Conservation (phyloP, 2,113 vertebrate species). For the Hypomesus transpacificus region DNA sequence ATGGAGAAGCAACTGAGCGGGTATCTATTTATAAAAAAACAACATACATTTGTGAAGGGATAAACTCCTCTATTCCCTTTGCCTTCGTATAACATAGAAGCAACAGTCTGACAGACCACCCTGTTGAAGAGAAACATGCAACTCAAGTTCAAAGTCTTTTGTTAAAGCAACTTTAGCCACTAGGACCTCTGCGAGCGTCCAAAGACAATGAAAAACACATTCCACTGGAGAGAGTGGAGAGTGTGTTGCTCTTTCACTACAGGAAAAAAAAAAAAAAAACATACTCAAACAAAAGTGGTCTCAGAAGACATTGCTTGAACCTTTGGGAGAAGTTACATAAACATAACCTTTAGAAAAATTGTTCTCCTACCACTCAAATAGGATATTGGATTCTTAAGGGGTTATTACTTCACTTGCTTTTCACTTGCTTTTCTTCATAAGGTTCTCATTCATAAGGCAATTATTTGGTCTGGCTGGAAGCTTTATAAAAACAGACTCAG, state of each 20-base stretch:
- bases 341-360: slow-evolving; percentile 43
- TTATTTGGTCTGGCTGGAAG: slow-evolving; percentile 20
- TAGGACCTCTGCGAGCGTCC: background rate
- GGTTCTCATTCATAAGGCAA: slow-evolving; percentile 27
- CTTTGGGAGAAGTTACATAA: slow-evolving; percentile 31
- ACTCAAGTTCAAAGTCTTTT: background rate
- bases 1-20: too few species aligned
- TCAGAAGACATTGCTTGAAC: slow-evolving; percentile 26
- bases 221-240: slow-evolving; percentile 4
- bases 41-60: background rate
- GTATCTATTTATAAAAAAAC: background rate
- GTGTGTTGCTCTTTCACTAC: slow-evolving; percentile 2
- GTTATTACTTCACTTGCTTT: slow-evolving; percentile 46
- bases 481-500: slow-evolving; percentile 1
- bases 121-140: background rate
- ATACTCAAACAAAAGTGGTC: slow-evolving; percentile 23
- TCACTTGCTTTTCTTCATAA: slow-evolving; percentile 29
- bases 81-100: slow-evolving; percentile 1
- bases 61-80: background rate
- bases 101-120: background rate
- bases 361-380: slow-evolving; percentile 23
- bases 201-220: slow-evolving; percentile 12
- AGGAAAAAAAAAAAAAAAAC: background rate
- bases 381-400: slow-evolving; percentile 55
- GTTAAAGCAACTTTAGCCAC: slow-evolving; percentile 3